Percentiles rank a stretch among this genome's conserved stretches.
phyloP scores from a whole-genome alignment of 2,113 vertebrate species.

The Mandrillus leucophaeus region DNA sequence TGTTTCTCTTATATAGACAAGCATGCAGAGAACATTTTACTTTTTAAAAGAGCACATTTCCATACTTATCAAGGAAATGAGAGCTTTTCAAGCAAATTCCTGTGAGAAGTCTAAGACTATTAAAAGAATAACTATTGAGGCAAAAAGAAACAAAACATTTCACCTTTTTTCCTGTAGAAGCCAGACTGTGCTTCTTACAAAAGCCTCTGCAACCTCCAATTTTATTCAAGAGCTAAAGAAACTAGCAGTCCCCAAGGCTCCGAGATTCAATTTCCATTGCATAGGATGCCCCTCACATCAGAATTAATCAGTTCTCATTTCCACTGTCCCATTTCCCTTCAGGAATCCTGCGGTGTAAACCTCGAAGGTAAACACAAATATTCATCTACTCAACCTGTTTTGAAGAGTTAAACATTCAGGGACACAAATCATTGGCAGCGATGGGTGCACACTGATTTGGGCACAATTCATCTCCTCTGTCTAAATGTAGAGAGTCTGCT shows the following conservation, averaged over 20 bases:
- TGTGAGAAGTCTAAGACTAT: conserved; percentile 61
- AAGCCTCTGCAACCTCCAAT: conserved; percentile 58
- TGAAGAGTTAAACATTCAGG: background rate
- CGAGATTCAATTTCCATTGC: conserved; percentile 52
- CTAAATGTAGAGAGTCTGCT: background rate
- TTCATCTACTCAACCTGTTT: conserved; percentile 42
- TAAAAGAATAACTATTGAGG: conserved; percentile 57
- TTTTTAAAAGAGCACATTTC: conserved; percentile 55
- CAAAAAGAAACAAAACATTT: conserved; percentile 60
- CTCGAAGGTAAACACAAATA: conserved; percentile 62
- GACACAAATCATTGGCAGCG: conserved; percentile 22
- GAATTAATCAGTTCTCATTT: conserved; percentile 52
- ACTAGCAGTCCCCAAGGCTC: conserved; percentile 40
- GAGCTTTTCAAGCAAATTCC: conserved; percentile 50
- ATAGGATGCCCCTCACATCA: conserved; percentile 26
- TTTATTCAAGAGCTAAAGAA: conserved; percentile 70
- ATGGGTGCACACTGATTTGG: background rate
- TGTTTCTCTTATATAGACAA: conserved; percentile 59
- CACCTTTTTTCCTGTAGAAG: conserved; percentile 72
- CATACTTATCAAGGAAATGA: conserved; percentile 73
- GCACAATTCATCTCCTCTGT: background rate
- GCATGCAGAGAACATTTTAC: conserved; percentile 48
- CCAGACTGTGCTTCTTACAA: conserved; percentile 56
- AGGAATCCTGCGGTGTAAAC: conserved; percentile 53
- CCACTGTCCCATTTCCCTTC: conserved; percentile 41